phyloP scores from a whole-genome alignment of 2,888 invertebrate genomes.

The Scaptodrosophila latifasciaeformis region DNA sequence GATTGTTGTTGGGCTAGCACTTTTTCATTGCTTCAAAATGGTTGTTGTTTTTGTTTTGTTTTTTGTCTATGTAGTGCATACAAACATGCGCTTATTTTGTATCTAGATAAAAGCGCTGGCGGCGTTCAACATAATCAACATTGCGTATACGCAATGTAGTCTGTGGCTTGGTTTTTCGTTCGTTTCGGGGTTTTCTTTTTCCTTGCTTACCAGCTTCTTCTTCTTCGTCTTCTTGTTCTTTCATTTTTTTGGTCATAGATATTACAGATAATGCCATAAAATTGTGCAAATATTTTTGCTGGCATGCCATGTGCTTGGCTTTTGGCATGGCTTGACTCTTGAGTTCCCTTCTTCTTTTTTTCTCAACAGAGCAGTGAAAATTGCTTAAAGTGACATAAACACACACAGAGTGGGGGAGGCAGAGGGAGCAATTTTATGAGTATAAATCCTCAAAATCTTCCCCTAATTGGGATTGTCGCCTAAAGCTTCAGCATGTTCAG shows the following conservation, averaged over 20 bases:
- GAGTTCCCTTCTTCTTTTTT: conserved; percentile 7
- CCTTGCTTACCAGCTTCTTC: background rate
- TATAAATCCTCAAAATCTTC: no score
- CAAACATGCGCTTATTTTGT: conserved; percentile 56
- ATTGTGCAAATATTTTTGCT: conserved; percentile 46
- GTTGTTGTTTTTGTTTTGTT: background rate
- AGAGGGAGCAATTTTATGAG: background rate
- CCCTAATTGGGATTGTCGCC: no score
- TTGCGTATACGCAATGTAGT: conserved; percentile 53
- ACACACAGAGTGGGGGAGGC: no score
- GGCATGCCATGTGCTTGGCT: conserved; percentile 19
- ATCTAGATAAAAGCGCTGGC: conserved; percentile 40
- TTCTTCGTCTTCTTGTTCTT: conserved; percentile 2
- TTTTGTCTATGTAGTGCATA: conserved; percentile 27
- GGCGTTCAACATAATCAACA: conserved; percentile 40
- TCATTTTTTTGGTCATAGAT: conserved; percentile 32
- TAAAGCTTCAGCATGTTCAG: no score
- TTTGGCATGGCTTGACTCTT: conserved; percentile 23
- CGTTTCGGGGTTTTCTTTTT: background rate
- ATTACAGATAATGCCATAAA: conserved; percentile 53
- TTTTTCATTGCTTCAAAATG: background rate
- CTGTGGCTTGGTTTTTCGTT: conserved; percentile 8
- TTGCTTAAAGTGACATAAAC: no score
- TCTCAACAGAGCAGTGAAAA: no score
- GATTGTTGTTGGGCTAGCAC: background rate